Conservation (phyloP, 1,140 invertebrate genomes). For the Macrocentrus cingulum region DNA sequence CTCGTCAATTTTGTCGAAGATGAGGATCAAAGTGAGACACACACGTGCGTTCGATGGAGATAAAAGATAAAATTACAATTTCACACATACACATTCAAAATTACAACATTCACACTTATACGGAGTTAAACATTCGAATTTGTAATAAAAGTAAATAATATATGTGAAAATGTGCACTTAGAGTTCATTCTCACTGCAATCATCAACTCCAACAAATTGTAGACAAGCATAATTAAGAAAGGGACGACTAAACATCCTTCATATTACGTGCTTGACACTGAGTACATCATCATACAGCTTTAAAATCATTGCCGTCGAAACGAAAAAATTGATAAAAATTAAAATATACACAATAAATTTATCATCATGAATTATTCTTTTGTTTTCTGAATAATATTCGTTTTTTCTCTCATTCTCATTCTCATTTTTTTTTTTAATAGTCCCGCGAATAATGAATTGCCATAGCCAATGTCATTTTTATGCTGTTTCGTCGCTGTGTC, state of each 20-base stretch:
- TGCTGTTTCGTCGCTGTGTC: slow-evolving; percentile 1
- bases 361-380: slow-evolving; percentile 34
- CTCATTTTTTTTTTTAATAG: slow-evolving; percentile 8
- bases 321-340: slow-evolving; percentile 51
- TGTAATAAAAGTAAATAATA: slow-evolving; percentile 8
- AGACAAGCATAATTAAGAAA: slow-evolving; percentile 53
- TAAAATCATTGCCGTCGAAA: slow-evolving; percentile 47
- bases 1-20: slow-evolving; percentile 46
- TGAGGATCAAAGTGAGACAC: slow-evolving; percentile 43
- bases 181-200: slow-evolving; percentile 44
- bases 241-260: slow-evolving; percentile 53
- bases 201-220: slow-evolving; percentile 47
- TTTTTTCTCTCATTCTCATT: slow-evolving; percentile 2
- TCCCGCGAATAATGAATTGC: slow-evolving; percentile 4
- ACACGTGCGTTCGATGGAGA: slow-evolving; percentile 30
- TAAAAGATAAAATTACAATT: slow-evolving; percentile 15
- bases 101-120: slow-evolving; percentile 3
- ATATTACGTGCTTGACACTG: slow-evolving; percentile 57
- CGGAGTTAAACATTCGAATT: neutral
- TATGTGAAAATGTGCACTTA: slow-evolving; percentile 35
- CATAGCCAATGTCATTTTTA: slow-evolving; percentile 2
- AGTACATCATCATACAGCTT: slow-evolving; percentile 55
- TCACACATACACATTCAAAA: neutral
- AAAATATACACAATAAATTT: slow-evolving; percentile 55
- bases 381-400: slow-evolving; percentile 3